Percentiles rank a stretch among this genome's conserved stretches.
Evolutionary conservation across 2,113 vertebrate species (phyloP).

Genomic region (Lampris megalopsis): DNA sequence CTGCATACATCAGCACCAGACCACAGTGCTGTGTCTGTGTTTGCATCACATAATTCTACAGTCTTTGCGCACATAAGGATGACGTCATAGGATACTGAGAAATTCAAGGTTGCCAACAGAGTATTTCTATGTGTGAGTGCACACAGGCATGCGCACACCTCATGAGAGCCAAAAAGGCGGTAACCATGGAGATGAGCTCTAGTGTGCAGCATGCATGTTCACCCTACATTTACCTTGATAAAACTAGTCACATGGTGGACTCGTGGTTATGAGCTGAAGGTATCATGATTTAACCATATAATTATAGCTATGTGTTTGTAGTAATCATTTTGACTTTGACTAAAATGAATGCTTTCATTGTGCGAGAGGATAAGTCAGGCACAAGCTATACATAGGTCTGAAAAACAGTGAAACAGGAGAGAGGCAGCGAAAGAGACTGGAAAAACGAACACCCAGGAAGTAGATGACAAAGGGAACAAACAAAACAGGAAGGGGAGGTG

Average conservation of each 20-base stretch:
- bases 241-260: slow-evolving; percentile 28
- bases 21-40: neutral
- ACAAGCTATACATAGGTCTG: neutral
- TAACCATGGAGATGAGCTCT: slow-evolving; percentile 77
- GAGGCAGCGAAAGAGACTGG: slow-evolving; percentile 1
- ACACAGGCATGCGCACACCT: neutral
- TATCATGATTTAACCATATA: neutral
- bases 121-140: slow-evolving; percentile 25
- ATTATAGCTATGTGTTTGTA: neutral
- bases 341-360: slow-evolving; percentile 1
- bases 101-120: slow-evolving; percentile 59
- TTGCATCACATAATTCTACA: slow-evolving; percentile 47
- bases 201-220: slow-evolving; percentile 55
- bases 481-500: no score
- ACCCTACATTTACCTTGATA: slow-evolving; percentile 54
- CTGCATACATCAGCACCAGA: neutral
- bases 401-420: neutral
- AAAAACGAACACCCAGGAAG: neutral
- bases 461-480: neutral
- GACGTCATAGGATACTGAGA: slow-evolving; percentile 30
- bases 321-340: neutral
- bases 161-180: slow-evolving; percentile 60
- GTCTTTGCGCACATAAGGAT: slow-evolving; percentile 40
- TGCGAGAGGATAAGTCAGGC: neutral
- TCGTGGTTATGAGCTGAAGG: neutral